Percentiles rank a stretch among this genome's conserved stretches.
Evolutionary conservation across 2,888 invertebrate genomes (phyloP).

Genomic region (Thelaira solivaga): DNA sequence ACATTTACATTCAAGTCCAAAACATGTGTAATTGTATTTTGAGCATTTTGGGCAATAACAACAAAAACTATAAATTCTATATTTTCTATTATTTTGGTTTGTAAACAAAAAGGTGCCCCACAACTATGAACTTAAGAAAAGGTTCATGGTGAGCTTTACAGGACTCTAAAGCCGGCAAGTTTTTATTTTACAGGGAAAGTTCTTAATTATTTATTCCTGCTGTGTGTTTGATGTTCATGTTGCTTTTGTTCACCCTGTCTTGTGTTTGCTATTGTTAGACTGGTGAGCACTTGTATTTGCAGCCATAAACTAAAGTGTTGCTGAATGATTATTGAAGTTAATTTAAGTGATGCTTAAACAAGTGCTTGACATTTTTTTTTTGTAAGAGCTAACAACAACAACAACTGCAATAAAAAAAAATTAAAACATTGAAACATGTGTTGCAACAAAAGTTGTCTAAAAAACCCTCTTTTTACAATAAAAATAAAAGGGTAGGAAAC

Average conservation of each 20-base stretch:
- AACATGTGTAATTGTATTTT: constrained; percentile 31
- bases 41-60: background rate
- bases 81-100: too few species aligned
- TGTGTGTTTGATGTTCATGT: too few species aligned
- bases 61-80: background rate
- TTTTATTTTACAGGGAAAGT: background rate
- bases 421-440: constrained; percentile 52
- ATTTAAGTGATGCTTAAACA: constrained; percentile 74
- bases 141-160: too few species aligned
- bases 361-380: constrained; percentile 49
- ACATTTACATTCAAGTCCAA: background rate
- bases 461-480: too few species aligned
- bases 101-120: too few species aligned
- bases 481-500: constrained; percentile 17
- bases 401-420: too few species aligned
- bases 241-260: background rate
- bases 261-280: background rate
- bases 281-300: constrained; percentile 39
- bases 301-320: constrained; percentile 76
- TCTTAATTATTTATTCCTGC: background rate
- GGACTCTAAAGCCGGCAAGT: too few species aligned
- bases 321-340: constrained; percentile 76
- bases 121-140: too few species aligned
- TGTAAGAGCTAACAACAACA: too few species aligned
- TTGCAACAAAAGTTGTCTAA: constrained; percentile 42